Conservation (phyloP, 2,113 vertebrate genomes). For the Amazona guildingii region DNA sequence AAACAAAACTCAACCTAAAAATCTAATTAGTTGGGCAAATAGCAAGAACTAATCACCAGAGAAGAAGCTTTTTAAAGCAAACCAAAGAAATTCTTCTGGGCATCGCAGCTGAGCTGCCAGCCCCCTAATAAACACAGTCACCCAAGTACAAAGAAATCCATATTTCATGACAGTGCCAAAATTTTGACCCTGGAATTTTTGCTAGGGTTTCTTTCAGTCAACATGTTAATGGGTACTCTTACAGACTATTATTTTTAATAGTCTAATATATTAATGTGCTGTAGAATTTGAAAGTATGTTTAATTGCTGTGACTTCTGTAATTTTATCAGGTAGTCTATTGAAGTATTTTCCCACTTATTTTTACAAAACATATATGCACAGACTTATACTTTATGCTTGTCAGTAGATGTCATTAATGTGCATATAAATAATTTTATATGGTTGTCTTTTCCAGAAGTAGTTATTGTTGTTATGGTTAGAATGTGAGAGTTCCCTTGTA, state of each 20-base stretch:
- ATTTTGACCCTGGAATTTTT: neutral
- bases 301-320: neutral
- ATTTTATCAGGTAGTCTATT: neutral
- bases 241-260: neutral
- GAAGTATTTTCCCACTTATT: neutral
- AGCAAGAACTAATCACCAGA: neutral
- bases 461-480: neutral
- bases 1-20: neutral
- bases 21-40: neutral
- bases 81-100: neutral
- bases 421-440: neutral
- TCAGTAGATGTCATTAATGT: neutral
- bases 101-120: neutral
- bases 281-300: neutral
- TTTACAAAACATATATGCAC: neutral
- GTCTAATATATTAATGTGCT: neutral
- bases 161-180: neutral
- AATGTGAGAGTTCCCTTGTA: neutral
- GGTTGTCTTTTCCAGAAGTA: neutral
- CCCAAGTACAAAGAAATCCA: neutral
- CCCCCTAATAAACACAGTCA: neutral
- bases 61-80: neutral
- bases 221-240: neutral
- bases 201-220: neutral
- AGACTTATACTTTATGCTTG: neutral